These are phyloP conservation scores for Etheostoma spectabile DNA, from an alignment of 2,113 vertebrate genomes.

Conservation along the genomic window DNA sequence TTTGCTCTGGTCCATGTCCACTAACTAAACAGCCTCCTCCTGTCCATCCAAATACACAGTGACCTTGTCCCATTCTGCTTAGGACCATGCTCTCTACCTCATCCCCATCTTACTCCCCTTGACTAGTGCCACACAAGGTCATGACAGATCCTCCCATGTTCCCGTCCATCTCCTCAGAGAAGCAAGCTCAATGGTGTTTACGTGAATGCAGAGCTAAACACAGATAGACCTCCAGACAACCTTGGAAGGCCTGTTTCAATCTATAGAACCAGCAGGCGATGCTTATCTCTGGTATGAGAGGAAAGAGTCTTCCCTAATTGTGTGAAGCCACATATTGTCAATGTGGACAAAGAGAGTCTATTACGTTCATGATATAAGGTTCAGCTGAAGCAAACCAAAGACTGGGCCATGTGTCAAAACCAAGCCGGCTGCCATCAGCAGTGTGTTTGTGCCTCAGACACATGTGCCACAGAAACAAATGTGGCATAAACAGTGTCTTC, in stretches of 20 bases:
- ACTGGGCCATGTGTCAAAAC: slow-evolving; percentile 43
- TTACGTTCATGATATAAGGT: slow-evolving; percentile 75
- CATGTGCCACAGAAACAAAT: slow-evolving; percentile 12
- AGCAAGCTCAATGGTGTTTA: slow-evolving; percentile 49
- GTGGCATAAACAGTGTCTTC: neutral
- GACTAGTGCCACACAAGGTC: slow-evolving; percentile 69
- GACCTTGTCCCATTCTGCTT: slow-evolving; percentile 65
- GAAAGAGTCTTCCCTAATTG: slow-evolving; percentile 77
- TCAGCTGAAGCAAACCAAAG: slow-evolving; percentile 51
- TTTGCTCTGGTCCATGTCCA: slow-evolving; percentile 51
- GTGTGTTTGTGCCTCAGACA: neutral
- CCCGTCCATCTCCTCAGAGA: slow-evolving; percentile 53
- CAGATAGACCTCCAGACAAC: slow-evolving; percentile 83
- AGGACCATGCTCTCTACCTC: slow-evolving; percentile 22
- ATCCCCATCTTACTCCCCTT: slow-evolving; percentile 35
- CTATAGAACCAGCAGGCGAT: slow-evolving; percentile 81
- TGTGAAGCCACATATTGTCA: slow-evolving; percentile 81
- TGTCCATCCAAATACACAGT: slow-evolving; percentile 38
- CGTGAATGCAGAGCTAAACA: slow-evolving; percentile 61
- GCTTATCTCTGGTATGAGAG: slow-evolving; percentile 77
- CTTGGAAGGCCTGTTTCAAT: slow-evolving; percentile 79
- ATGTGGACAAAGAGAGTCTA: slow-evolving; percentile 76
- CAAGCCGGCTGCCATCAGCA: slow-evolving; percentile 34
- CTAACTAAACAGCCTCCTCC: slow-evolving; percentile 49
- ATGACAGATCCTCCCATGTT: slow-evolving; percentile 43